phyloP scores from a whole-genome alignment of 2,113 vertebrate genomes.

The Cygnus atratus region DNA sequence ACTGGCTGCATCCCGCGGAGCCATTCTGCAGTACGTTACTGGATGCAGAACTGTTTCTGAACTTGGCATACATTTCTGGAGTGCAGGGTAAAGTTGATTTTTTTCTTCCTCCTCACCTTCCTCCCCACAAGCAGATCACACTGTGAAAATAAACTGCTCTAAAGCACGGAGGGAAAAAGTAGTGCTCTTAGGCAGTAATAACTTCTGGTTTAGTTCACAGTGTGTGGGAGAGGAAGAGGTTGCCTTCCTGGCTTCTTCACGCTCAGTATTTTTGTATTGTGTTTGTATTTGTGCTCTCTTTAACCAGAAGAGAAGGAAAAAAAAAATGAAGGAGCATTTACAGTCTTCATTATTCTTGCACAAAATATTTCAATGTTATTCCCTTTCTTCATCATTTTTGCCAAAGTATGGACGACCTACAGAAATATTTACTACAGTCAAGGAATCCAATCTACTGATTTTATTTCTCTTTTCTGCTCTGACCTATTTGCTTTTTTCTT shows the following conservation, averaged over 20 bases:
- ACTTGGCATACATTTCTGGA: background rate
- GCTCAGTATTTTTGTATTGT: background rate
- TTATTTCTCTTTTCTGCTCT: background rate
- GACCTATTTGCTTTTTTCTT: background rate
- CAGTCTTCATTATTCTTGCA: background rate
- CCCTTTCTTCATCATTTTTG: background rate
- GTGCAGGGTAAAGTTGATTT: background rate
- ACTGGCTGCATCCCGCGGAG: background rate
- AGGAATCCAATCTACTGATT: background rate
- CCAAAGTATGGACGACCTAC: background rate
- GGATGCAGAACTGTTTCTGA: background rate
- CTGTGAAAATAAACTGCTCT: slow-evolving; percentile 39
- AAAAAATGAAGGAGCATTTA: background rate
- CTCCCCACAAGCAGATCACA: slow-evolving; percentile 15
- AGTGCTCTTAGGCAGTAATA: background rate
- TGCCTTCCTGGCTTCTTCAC: slow-evolving; percentile 22
- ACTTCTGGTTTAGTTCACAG: slow-evolving; percentile 34
- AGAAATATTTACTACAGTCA: background rate
- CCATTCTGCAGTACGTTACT: background rate
- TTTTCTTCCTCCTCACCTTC: background rate
- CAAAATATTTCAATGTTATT: background rate
- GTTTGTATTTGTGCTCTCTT: slow-evolving; percentile 9
- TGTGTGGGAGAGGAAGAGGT: slow-evolving; percentile 38
- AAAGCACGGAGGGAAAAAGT: background rate
- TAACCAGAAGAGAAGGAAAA: background rate